Evolutionary conservation across 2,888 invertebrate species (phyloP).

Genomic region (Macrosiphum euphorbiae): DNA sequence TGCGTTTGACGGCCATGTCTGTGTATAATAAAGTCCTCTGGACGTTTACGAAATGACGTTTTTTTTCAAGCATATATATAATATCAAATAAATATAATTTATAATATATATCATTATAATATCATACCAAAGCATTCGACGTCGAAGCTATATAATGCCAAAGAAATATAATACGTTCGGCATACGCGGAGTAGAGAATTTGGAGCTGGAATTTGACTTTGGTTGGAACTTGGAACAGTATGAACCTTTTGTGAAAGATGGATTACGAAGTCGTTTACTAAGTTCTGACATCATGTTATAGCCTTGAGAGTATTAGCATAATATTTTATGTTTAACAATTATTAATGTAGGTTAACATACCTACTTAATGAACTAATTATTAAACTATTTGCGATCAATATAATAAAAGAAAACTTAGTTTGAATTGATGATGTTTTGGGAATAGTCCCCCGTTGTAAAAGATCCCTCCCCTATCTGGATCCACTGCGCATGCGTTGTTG

Average conservation of each 20-base stretch:
- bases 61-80: not conserved
- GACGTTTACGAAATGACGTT: not conserved
- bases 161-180: not conserved
- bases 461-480: not conserved
- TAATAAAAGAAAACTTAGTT: not conserved
- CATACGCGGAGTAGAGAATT: not conserved
- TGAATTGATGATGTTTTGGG: not conserved
- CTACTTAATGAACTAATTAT: not conserved
- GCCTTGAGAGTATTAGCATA: not conserved
- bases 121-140: not conserved
- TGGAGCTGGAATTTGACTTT: not conserved
- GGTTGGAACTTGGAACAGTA: not conserved
- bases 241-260: not conserved
- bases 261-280: not conserved
- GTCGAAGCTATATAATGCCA: not conserved
- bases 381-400: not conserved
- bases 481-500: not conserved
- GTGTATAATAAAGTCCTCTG: not conserved
- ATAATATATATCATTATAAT: not conserved
- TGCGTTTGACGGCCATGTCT: not conserved
- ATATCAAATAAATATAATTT: not conserved
- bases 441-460: not conserved
- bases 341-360: not conserved
- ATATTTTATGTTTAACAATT: not conserved
- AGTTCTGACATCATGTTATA: not conserved